Evolutionary conservation across 2,888 invertebrate species (phyloP), one percentile per base, ranked within the genome.

Genomic region (Panopea generosa): DNA sequence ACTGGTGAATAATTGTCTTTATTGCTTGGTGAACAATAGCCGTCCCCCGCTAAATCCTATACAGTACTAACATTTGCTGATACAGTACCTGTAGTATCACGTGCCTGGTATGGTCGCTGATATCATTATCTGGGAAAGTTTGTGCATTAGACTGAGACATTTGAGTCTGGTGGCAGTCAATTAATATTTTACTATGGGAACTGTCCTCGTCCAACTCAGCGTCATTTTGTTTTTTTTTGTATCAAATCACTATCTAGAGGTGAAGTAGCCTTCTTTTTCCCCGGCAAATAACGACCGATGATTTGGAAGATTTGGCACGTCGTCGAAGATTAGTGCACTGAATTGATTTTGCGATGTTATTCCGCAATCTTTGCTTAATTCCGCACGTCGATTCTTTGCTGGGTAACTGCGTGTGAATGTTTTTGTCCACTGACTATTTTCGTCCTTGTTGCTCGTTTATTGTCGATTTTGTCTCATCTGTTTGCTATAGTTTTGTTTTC

Each of bases 241-340:
- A 33, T 52, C 38, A 62, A n/a, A 14, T 60, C 60, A 2, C 27
- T 29, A 16, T 62, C 62, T 6, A 62, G 14, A 6, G 62, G 52
- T 4, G 62, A 62, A 6, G 33, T 3, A 2, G 52, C 62, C 14
- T 62, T 62, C 16, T 2, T 27, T 50, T 52, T 62, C 50, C 14
- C 45, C 47, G 14, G 59, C 11, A 53, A 27, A 18, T 27, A 2
- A 4, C n/a, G 26, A 26, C 1, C 22, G 53, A 26, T 7, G 7
- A 14, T 7, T 14, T 20, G 53, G 14, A 26, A 4, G 1, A 14
- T 53, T 18, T 2, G 26, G n/a, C 18, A 26, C n/a, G 16, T 45
- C 16, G 3, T 45, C 20, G 6, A 16, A 3, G 45, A 4, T n/a
- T 20, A 45, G 20, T 18, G 16, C n/a, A 45, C 11, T 11, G 40